Base-by-base conservation (phyloP, 1,140 invertebrate species). In the Drosophila sproati region DNA sequence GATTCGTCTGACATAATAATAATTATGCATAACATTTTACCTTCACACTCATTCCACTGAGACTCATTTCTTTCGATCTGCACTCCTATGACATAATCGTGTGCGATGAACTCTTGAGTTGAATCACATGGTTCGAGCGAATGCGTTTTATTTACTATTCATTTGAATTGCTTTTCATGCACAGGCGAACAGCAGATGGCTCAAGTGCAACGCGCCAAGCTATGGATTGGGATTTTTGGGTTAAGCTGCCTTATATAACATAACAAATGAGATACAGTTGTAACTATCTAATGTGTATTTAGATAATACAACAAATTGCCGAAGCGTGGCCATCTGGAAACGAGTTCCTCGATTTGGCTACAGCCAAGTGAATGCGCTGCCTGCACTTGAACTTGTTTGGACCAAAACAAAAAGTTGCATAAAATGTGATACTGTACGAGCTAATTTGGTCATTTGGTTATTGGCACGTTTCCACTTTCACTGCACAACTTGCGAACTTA, bases 341-440 rank as follows among this genome's bases (percentile, higher is more conserved):
- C 83, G 48, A 64, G 85, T 88, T 87, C 78, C 31, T 20, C 20
- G 41, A 62, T 20, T 20, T 20, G 20, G 20, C 20, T 20, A 20
- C 20, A 20, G 20, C 20, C 20, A 20, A 57, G 57, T 85, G 80
- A 82, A 85, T 77, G 67, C 70, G 37, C 57, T 76, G 64, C 70
- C 78, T 81, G 82, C 82, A 88, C 82, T 87, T 87, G 82, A 87
- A 87, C 82, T 87, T 87, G 82, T 88, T 88, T 73, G 8, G 12
- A 47, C n/a, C 55, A 62, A 74, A 64, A 67, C 76, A 77, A n/a
- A 43, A 8, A 43, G 69, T 87, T 87, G 83, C 83, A 87, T 88
- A 88, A 88, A 88, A 69, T 45, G 37, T 47, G 35, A 37, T 6
- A 5, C 43, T 31, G 47, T 61, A 32, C 69, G 64, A 47, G 57